These are phyloP conservation scores for Lathronympha strigana DNA, from an alignment of 2,888 invertebrate genomes.

Conservation along the genomic window DNA sequence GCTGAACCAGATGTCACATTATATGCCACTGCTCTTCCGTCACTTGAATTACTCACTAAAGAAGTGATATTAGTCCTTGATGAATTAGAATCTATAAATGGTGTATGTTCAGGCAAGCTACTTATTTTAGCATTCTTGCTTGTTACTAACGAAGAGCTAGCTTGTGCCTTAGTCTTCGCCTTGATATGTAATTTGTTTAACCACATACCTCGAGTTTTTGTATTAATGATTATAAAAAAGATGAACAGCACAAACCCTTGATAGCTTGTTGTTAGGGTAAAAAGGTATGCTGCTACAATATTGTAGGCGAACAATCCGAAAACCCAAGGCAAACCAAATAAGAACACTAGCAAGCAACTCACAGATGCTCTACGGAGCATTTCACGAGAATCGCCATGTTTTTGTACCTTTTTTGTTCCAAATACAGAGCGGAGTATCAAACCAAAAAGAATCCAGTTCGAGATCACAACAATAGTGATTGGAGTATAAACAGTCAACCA, in stretches of 20 bases:
- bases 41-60: constrained; percentile 23
- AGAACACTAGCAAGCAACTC: constrained; percentile 72
- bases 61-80: constrained; percentile 32
- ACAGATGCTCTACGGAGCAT: constrained; percentile 67
- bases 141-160: constrained; percentile 46
- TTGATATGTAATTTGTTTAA: constrained; percentile 47
- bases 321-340: constrained; percentile 76
- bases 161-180: constrained; percentile 46
- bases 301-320: constrained; percentile 61
- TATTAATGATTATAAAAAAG: constrained; percentile 74
- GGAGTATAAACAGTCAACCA: constrained; percentile 73
- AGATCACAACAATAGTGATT: constrained; percentile 61
- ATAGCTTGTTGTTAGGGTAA: constrained; percentile 71
- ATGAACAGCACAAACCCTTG: constrained; percentile 77
- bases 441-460: constrained; percentile 73
- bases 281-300: constrained; percentile 69
- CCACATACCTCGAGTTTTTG: constrained; percentile 67
- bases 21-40: constrained; percentile 11
- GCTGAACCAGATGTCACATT: constrained; percentile 18
- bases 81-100: constrained; percentile 22
- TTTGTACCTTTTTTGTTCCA: constrained; percentile 55
- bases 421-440: constrained; percentile 67
- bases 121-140: constrained; percentile 28
- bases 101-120: constrained; percentile 22
- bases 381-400: constrained; percentile 57